Conservation (phyloP, 2,797 vertebrate species). For the Platalea minor region DNA sequence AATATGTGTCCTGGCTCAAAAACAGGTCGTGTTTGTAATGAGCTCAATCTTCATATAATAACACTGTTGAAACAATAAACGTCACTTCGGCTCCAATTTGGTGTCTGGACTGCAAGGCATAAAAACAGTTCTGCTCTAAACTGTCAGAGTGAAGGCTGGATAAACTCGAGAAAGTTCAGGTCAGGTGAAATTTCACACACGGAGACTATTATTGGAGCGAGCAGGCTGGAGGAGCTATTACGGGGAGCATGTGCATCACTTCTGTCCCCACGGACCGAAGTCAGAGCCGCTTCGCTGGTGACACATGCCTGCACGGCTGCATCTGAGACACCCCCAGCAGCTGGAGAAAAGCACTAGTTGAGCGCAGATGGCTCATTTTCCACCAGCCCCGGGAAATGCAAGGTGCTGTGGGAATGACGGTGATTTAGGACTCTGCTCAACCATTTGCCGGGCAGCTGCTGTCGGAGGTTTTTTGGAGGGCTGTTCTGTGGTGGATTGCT, state of each 20-base stretch:
- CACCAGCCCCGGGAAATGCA: neutral
- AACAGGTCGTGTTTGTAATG: conserved; percentile 28
- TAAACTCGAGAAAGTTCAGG: conserved; percentile 1
- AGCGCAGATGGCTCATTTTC: neutral
- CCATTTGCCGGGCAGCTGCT: neutral
- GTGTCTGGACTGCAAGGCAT: conserved; percentile 28
- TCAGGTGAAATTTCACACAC: conserved; percentile 36
- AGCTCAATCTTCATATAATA: conserved; percentile 32
- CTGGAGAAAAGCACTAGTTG: neutral
- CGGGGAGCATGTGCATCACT: neutral
- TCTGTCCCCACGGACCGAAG: neutral
- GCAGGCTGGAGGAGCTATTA: neutral
- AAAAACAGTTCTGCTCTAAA: conserved; percentile 14
- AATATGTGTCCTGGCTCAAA: conserved; percentile 27
- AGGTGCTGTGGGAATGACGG: neutral
- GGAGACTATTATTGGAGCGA: neutral
- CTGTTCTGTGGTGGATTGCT: neutral
- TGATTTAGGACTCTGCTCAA: neutral
- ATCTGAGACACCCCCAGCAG: neutral
- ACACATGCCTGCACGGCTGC: neutral
- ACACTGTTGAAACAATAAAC: conserved; percentile 48
- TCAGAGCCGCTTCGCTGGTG: neutral
- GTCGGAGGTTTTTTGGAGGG: neutral
- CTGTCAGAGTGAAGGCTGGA: conserved; percentile 3
- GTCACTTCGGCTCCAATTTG: conserved; percentile 11